Percentiles rank a stretch among this genome's conserved stretches.
Conservation (phyloP, 1,140 invertebrate species). For the Drosophila nigrodunni region DNA sequence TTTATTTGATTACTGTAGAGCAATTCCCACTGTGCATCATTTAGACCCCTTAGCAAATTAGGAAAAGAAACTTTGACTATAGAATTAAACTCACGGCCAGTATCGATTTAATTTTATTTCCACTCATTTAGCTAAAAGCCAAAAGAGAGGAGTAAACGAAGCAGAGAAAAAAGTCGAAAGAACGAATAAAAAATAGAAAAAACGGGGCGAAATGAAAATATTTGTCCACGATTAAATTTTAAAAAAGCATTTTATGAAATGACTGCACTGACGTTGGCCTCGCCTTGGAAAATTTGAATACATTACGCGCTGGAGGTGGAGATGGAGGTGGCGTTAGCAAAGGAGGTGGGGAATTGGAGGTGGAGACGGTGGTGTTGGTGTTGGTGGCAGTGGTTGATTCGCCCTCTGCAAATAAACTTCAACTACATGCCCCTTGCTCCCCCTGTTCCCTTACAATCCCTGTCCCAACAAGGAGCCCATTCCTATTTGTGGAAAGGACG, state of each 20-base stretch:
- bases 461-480: conserved; percentile 20
- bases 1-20: conserved; percentile 21
- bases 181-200: conserved; percentile 24
- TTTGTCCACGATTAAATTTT: conserved; percentile 82
- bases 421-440: conserved; percentile 3
- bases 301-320: conserved; percentile 57
- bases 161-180: conserved; percentile 8
- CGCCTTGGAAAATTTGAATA: conserved; percentile 83
- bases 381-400: conserved; percentile 35
- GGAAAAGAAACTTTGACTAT: conserved; percentile 65
- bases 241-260: conserved; percentile 82
- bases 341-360: background rate
- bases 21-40: conserved; percentile 42
- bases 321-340: conserved; percentile 1
- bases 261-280: conserved; percentile 79
- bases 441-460: conserved; percentile 8
- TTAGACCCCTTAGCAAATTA: conserved; percentile 42
- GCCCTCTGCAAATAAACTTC: conserved; percentile 65
- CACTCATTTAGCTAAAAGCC: conserved; percentile 83
- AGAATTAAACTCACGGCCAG: conserved; percentile 63
- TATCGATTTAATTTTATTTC: conserved; percentile 84
- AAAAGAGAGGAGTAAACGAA: conserved; percentile 41
- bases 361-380: conserved; percentile 19
- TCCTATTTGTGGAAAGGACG: conserved; percentile 52
- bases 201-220: conserved; percentile 74